Evolutionary conservation across 2,113 vertebrate species (phyloP).

Genomic region (western clawed frog (Xenopus tropicalis)): DNA sequence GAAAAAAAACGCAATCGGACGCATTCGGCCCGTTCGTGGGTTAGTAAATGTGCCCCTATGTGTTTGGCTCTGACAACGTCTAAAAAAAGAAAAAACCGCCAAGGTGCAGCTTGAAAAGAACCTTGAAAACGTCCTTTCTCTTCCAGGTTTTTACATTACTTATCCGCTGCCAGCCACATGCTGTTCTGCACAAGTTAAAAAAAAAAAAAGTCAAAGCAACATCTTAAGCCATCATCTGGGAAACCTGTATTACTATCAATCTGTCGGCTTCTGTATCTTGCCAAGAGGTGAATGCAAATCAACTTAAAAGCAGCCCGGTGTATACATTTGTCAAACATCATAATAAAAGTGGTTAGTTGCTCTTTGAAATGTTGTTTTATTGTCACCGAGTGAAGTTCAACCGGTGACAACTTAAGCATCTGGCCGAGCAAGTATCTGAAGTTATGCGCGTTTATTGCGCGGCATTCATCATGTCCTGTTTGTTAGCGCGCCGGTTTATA

Average conservation of each 20-base stretch:
- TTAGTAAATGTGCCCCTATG: too few relatives aligned
- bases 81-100: too few relatives aligned
- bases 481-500: conserved; percentile 71
- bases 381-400: conserved; percentile 49
- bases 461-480: conserved; percentile 60
- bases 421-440: conserved; percentile 56
- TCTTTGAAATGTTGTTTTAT: conserved; percentile 18
- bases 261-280: conserved; percentile 43
- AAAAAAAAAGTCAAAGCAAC: conserved; percentile 43
- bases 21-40: too few relatives aligned
- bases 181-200: conserved; percentile 28
- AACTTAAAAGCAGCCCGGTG: conserved; percentile 33
- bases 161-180: conserved; percentile 16
- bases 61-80: too few relatives aligned
- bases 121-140: conserved; percentile 39
- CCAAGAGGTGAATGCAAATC: conserved; percentile 50
- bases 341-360: conserved; percentile 13
- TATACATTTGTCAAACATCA: conserved; percentile 45
- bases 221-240: conserved; percentile 47
- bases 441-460: conserved; percentile 58
- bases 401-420: conserved; percentile 53
- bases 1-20: too few relatives aligned
- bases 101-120: conserved; percentile 1
- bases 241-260: conserved; percentile 51
- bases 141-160: conserved; percentile 37